Base-by-base conservation (phyloP, 1,140 invertebrate species). In the Caerostris darwini region DNA sequence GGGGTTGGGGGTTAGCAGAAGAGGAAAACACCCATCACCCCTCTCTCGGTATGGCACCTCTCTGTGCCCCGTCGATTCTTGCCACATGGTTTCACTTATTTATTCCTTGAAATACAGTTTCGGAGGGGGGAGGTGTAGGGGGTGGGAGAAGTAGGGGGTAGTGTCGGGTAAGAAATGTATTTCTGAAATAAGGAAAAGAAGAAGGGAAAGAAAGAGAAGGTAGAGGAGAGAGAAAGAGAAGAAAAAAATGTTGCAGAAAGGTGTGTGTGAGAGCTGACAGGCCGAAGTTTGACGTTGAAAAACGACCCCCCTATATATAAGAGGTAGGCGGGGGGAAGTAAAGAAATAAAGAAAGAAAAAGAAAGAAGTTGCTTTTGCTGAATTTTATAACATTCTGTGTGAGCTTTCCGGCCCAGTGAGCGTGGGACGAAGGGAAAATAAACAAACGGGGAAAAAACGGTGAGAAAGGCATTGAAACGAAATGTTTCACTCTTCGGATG, bases 61-160 rank as follows among this genome's bases (percentile, higher is more conserved):
- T 4, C 81, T 14, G 5, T 2, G n/a, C 34, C 53, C 87, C 64
- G 34, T 50, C 87, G 87, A 91, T 91, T 91, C 54, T 91, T 89
- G 64, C 87, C 87, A 91, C 89, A 81, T 91, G 90, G 90, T 81
- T 91, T 91, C 90, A 91, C 90, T 91, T 91, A 91, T 91, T 91
- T 91, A 91, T 91, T 91, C 90, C 56, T 12, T 61, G 77, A 91
- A 91, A 91, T 91, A 91, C 67, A 77, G 69, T 81, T 54, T 58
- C 19, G 34, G 14, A 34, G 56, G 58, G 86, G 64, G 19, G 56
- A n/a, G 10, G n/a, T n/a, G 7, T 64, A 10, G 61, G 17, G 17
- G 17, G 3, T 64, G 61, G 7, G 2, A 61, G 56, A 57, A 54
- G n/a, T 56, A 85, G 50, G 12, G n/a, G n/a, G 8, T 50, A 50